Evolutionary conservation across 1,140 invertebrate genomes (phyloP), one percentile per base, ranked within the genome.

Genomic region (Dermatophagoides farinae): DNA sequence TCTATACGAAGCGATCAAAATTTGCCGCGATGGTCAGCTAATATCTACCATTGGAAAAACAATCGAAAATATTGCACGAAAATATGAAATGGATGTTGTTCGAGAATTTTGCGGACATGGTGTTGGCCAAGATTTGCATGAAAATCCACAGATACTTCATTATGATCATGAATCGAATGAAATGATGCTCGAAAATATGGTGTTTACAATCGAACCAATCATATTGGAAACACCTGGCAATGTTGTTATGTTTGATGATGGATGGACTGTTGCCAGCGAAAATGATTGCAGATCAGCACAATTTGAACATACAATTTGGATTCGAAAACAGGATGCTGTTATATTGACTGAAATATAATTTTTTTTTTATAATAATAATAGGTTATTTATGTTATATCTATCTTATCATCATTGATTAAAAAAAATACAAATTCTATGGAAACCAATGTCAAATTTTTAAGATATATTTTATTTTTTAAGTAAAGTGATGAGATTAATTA

Each of bases 121-220:
- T 0, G 92, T 97, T 68, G 89, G 90, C 0, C 72, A 72, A 63
- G 88, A 88, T 70, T 93, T 97, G 70, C 91, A 97, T 74, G 88
- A 86, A 6, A 81, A 82, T 2, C 91, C 91, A 22, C 83, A 90
- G 66, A 87, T 97, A 64, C 81, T 78, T 68, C 88, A 92, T 69
- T 70, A 67, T 52, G 65, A 71, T 70, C 46, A 65, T 50, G 5
- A 77, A 49, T 77, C 77, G 66, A 73, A 78, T 11, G 84, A 81
- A n/a, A 66, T 73, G 38, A 93, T 95, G 89, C 66, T 77, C 64
- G 68, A 82, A 46, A 88, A 88, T 23, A 93, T 92, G 85, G 86
- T 84, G 1, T 95, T 96, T 69, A 95, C 90, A 0, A 86, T 96
- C 47, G 90, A 95, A 69, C 91, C 91, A n/a, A 80, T 85, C 16